A percentile compares a stretch with the other conserved stretches of the same genome.
phyloP scores from a whole-genome alignment of 2,797 vertebrate species.

The Balearica regulorum region DNA sequence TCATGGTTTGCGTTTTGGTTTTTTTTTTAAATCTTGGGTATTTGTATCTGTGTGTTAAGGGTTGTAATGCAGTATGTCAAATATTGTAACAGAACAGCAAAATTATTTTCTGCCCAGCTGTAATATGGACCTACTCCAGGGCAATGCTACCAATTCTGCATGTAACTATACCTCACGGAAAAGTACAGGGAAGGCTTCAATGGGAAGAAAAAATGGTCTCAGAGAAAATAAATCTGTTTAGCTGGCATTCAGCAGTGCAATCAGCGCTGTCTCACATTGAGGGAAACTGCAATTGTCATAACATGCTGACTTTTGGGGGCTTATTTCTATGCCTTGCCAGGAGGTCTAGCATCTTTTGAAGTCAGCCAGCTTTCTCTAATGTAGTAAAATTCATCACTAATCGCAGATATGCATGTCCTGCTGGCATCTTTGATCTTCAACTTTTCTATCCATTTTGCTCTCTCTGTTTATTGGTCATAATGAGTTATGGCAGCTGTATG shows the following conservation, averaged over 20 bases:
- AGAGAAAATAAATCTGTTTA: conserved; percentile 1
- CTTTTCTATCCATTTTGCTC: conserved; percentile 29
- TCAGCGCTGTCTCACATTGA: not conserved
- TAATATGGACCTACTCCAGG: not conserved
- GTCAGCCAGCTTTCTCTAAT: not conserved
- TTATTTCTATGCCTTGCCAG: conserved; percentile 1
- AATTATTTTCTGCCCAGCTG: not conserved
- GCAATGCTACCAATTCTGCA: not conserved
- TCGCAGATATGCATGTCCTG: conserved; percentile 11
- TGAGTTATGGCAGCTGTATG: conserved; percentile 54
- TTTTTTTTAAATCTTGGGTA: not conserved
- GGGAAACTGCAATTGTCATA: conserved; percentile 16
- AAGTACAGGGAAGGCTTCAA: not conserved
- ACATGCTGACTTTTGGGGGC: not conserved
- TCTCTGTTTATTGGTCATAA: conserved; percentile 29
- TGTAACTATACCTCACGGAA: not conserved
- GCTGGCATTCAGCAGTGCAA: not conserved
- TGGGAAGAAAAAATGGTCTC: not conserved
- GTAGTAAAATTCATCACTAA: conserved; percentile 42
- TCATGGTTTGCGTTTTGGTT: rapidly evolving
- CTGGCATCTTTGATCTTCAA: conserved; percentile 53
- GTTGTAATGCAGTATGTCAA: not conserved
- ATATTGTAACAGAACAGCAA: not conserved
- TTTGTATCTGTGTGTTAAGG: not conserved
- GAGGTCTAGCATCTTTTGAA: conserved; percentile 39